Evolutionary conservation across 2,797 vertebrate species (phyloP).

Genomic region (Enteromius treurensis): DNA sequence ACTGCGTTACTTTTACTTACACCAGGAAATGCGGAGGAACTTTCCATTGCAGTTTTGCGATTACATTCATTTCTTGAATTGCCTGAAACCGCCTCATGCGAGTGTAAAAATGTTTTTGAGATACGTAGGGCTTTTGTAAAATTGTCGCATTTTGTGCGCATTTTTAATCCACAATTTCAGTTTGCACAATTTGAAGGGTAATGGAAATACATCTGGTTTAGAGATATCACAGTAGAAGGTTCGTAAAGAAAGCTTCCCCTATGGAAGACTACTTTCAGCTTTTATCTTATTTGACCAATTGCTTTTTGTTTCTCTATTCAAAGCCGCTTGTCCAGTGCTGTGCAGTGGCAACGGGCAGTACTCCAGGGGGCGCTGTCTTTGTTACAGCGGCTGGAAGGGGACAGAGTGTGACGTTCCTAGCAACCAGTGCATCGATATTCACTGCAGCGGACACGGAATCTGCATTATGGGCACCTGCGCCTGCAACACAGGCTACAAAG

Average conservation of each 20-base stretch:
- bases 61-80: background rate
- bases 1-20: background rate
- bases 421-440: conserved; percentile 93
- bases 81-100: background rate
- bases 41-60: background rate
- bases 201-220: background rate
- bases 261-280: background rate
- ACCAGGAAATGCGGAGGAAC: background rate
- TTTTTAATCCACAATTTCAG: background rate
- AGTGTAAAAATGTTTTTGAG: background rate
- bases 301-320: background rate
- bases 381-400: conserved; percentile 98
- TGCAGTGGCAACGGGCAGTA: conserved; percentile 98
- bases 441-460: conserved; percentile 93
- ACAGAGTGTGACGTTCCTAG: conserved; percentile 93
- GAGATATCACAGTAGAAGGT: background rate
- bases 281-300: background rate
- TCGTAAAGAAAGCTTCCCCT: background rate
- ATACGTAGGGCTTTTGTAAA: background rate
- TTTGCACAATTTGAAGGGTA: background rate
- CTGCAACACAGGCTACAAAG: conserved; percentile 96
- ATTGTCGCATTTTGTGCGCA: background rate
- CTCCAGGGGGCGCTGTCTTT: conserved; percentile 95
- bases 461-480: conserved; percentile 94
- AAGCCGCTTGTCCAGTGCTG: conserved; percentile 94